Conservation (phyloP, 2,888 invertebrate species). For the Sympetrum striolatum region DNA sequence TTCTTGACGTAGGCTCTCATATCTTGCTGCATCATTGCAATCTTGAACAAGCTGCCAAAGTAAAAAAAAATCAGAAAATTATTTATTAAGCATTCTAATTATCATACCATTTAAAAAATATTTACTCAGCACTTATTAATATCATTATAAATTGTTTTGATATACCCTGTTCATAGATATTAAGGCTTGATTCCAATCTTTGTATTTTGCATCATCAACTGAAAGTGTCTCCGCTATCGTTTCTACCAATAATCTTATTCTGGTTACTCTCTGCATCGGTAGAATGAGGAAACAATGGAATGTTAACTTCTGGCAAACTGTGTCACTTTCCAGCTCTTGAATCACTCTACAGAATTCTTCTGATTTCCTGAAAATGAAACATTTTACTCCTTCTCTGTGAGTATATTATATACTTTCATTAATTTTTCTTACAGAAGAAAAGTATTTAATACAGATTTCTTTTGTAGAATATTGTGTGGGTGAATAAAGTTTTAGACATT, state of each 20-base stretch:
- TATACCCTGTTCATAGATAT: neutral
- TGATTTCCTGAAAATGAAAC: conserved; percentile 46
- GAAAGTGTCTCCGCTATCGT: conserved; percentile 56
- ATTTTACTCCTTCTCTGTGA: neutral
- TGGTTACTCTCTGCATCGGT: conserved; percentile 97
- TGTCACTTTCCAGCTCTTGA: conserved; percentile 70
- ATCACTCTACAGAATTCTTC: conserved; percentile 65
- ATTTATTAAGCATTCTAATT: too few species aligned
- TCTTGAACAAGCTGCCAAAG: too few species aligned
- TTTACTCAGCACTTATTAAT: neutral
- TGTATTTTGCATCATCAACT: neutral
- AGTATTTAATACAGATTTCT: too few species aligned
- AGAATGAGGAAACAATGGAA: conserved; percentile 95
- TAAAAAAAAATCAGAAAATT: too few species aligned
- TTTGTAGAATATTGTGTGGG: too few species aligned
- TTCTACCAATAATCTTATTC: conserved; percentile 68
- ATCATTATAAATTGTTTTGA: neutral
- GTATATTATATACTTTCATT: too few species aligned
- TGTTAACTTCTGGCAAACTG: conserved; percentile 81
- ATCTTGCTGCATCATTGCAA: neutral
- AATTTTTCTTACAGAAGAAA: too few species aligned
- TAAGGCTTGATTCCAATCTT: neutral
- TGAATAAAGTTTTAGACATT: too few species aligned
- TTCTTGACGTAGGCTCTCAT: neutral
- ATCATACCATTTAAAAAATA: neutral